phyloP scores from a whole-genome alignment of 2,888 invertebrate genomes.

The Tyria jacobaeae region DNA sequence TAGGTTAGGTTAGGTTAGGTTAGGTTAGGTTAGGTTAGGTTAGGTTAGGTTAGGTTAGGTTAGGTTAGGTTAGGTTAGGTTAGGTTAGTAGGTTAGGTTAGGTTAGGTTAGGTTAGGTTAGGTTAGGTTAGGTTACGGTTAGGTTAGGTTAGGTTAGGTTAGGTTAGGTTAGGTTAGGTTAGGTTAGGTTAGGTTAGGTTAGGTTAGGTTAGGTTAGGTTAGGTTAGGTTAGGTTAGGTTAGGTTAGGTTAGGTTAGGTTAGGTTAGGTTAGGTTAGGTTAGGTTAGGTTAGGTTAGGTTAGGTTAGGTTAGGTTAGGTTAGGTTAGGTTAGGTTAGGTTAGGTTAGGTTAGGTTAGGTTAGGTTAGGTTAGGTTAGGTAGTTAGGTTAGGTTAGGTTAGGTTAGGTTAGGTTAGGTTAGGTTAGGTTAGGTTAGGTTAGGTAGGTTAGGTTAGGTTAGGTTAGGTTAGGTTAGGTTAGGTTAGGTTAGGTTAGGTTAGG shows the following conservation, averaged over 20 bases:
- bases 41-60: conserved; percentile 26
- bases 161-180: conserved; percentile 41
- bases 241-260: conserved; percentile 56
- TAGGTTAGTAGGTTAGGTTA: conserved; percentile 42
- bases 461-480: conserved; percentile 22
- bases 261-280: conserved; percentile 56
- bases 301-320: conserved; percentile 27
- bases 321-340: conserved; percentile 35
- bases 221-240: conserved; percentile 37
- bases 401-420: conserved; percentile 36
- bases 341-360: conserved; percentile 26
- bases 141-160: conserved; percentile 45
- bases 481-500: no score
- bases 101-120: conserved; percentile 45
- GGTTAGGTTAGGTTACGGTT: conserved; percentile 39
- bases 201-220: conserved; percentile 45
- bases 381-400: conserved; percentile 34
- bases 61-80: conserved; percentile 31
- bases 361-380: conserved; percentile 30
- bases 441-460: no score
- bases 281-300: conserved; percentile 38
- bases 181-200: conserved; percentile 43
- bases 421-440: no score
- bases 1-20: conserved; percentile 30
- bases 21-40: conserved; percentile 28